phyloP scores from a whole-genome alignment of 2,888 invertebrate species.

The Cheilosia soror region DNA sequence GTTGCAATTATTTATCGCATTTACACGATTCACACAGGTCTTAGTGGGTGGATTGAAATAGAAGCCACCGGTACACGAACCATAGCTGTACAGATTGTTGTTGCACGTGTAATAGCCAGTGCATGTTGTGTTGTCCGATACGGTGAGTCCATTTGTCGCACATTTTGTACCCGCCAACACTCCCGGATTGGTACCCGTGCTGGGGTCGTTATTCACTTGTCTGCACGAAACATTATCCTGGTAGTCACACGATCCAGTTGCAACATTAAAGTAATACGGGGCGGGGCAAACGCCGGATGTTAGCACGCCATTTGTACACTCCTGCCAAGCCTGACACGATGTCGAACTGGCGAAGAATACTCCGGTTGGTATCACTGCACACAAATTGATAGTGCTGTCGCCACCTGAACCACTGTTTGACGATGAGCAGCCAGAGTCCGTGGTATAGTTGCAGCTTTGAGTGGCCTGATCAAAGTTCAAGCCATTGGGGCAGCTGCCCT shows the following conservation, averaged over 20 bases:
- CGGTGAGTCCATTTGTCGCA: conserved; percentile 8
- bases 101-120: conserved; percentile 77
- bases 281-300: conserved; percentile 63
- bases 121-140: conserved; percentile 71
- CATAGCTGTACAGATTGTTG: conserved; percentile 58
- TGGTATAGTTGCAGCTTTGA: conserved; percentile 76
- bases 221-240: conserved; percentile 70
- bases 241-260: conserved; percentile 76
- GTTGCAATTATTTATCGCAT: conserved; percentile 78
- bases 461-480: conserved; percentile 76
- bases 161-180: conserved; percentile 53
- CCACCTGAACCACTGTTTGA: not conserved
- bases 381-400: conserved; percentile 53
- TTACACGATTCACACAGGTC: conserved; percentile 75
- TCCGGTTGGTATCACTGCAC: conserved; percentile 72
- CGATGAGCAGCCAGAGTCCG: conserved; percentile 64
- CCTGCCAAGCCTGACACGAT: conserved; percentile 76
- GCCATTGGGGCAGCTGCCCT: conserved; percentile 75
- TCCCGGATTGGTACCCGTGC: conserved; percentile 71
- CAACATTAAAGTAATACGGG: conserved; percentile 72
- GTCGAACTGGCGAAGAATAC: conserved; percentile 77
- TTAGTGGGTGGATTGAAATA: conserved; percentile 75
- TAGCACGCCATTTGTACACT: conserved; percentile 66
- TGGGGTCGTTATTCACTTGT: conserved; percentile 70
- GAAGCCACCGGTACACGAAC: conserved; percentile 64